Evolutionary conservation across 2,888 invertebrate genomes (phyloP).

Genomic region (Acronicta leporina): DNA sequence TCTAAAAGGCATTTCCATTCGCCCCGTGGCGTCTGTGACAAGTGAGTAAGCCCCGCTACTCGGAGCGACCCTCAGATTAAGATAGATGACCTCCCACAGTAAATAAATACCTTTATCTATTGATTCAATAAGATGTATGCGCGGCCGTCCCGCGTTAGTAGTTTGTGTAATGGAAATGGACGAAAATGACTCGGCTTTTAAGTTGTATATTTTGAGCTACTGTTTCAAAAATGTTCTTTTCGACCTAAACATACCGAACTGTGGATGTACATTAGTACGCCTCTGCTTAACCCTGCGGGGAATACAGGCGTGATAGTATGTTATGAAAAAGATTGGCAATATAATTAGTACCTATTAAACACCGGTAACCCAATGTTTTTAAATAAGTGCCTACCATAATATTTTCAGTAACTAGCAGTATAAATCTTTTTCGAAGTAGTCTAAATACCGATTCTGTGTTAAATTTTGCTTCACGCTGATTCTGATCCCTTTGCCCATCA

Average conservation of each 20-base stretch:
- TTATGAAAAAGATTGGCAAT: no score
- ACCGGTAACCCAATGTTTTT: no score
- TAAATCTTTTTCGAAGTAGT: background rate
- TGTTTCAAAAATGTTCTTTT: no score
- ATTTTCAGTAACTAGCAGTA: no score
- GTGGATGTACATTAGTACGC: no score
- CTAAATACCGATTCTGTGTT: background rate
- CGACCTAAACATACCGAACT: no score
- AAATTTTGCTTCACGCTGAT: slow-evolving; percentile 6
- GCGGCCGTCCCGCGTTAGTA: slow-evolving; percentile 40
- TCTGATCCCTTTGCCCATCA: slow-evolving; percentile 17
- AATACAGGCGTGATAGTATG: no score
- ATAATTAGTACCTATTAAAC: no score
- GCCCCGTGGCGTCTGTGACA: slow-evolving; percentile 37
- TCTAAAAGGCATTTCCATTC: slow-evolving; percentile 49
- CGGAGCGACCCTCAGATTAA: slow-evolving; percentile 66
- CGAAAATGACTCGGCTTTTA: background rate
- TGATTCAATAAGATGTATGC: slow-evolving; percentile 62
- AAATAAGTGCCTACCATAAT: no score
- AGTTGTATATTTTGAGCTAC: no score
- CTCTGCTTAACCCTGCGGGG: no score
- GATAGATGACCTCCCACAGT: slow-evolving; percentile 71
- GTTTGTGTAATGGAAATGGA: slow-evolving; percentile 16
- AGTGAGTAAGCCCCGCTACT: slow-evolving; percentile 56
- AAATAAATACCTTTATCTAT: slow-evolving; percentile 74